A percentile compares a stretch with the other conserved stretches of the same genome.
These are phyloP conservation scores for Periophthalmus magnuspinnatus DNA, from an alignment of 2,797 vertebrate genomes.

Conservation along the genomic window DNA sequence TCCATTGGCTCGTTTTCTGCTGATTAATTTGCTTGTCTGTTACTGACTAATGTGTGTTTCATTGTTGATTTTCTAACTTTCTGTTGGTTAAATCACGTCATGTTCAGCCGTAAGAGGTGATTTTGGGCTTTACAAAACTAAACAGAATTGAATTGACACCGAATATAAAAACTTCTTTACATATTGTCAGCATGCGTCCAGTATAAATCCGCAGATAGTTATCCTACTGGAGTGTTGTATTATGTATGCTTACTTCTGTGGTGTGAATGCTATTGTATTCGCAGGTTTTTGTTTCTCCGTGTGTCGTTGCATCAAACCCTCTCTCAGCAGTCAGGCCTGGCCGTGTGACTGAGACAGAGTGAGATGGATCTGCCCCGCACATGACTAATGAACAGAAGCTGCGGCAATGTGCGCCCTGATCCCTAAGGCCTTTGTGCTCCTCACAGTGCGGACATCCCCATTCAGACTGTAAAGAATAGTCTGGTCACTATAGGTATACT, in stretches of 20 bases:
- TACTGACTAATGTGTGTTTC: no score
- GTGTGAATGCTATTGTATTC: background rate
- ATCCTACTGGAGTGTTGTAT: background rate
- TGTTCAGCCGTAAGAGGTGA: no score
- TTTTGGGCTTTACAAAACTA: no score
- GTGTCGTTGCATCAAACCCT: conserved; percentile 38
- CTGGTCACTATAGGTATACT: conserved; percentile 85
- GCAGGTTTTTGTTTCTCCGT: background rate
- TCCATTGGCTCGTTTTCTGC: no score
- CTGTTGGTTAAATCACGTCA: no score
- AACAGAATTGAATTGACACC: no score
- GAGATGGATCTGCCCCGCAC: conserved; percentile 59
- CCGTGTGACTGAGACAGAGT: conserved; percentile 44
- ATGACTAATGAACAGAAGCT: conserved; percentile 85
- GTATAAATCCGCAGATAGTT: background rate
- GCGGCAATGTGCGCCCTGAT: conserved; percentile 77
- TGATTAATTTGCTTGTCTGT: no score
- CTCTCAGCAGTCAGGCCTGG: conserved; percentile 42
- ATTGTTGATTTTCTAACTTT: no score
- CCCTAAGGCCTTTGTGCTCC: conserved; percentile 78
- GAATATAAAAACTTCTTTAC: no score
- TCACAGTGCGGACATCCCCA: conserved; percentile 79
- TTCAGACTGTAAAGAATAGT: conserved; percentile 87
- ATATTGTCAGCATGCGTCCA: background rate
- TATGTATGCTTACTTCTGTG: background rate